Evolutionary conservation across 2,113 vertebrate species (phyloP).

Genomic region (Talpa occidentalis): DNA sequence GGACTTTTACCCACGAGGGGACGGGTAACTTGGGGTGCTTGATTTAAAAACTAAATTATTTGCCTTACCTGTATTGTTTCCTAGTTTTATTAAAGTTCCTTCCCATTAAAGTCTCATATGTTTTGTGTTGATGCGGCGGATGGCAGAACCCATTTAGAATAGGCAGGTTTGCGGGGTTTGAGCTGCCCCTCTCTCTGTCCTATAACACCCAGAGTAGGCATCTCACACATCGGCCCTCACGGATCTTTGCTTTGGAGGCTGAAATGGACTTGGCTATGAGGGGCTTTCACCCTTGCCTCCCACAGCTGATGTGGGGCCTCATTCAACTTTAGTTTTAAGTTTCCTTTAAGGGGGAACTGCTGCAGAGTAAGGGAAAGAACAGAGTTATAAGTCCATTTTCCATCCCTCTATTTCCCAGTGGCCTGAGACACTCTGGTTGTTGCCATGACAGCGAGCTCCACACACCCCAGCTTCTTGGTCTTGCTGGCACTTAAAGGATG

Average conservation of each 20-base stretch:
- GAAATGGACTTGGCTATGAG: background rate
- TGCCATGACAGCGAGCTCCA: slow-evolving; percentile 50
- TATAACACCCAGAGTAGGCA: background rate
- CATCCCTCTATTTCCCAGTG: background rate
- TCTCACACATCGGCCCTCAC: background rate
- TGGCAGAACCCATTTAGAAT: no score
- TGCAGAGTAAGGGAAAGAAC: background rate
- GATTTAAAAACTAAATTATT: no score
- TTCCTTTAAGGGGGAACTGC: background rate
- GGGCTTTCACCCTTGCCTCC: background rate
- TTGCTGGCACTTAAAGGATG: slow-evolving; percentile 74
- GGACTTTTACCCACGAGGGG: no score
- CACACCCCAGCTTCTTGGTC: slow-evolving; percentile 49
- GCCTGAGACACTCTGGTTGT: background rate
- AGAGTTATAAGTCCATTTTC: background rate
- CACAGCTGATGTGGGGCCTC: background rate
- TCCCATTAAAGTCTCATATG: no score
- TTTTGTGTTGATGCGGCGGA: no score
- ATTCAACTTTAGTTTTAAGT: background rate
- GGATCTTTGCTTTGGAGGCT: background rate
- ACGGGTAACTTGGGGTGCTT: no score
- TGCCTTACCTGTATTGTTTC: no score
- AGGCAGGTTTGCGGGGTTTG: no score
- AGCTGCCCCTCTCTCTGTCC: no score
- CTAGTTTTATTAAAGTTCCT: no score